Evolutionary conservation across 30 jellyfish, hydroid and myxozoan species (phyloP).

Genomic region (Nemopilema nomurai): DNA sequence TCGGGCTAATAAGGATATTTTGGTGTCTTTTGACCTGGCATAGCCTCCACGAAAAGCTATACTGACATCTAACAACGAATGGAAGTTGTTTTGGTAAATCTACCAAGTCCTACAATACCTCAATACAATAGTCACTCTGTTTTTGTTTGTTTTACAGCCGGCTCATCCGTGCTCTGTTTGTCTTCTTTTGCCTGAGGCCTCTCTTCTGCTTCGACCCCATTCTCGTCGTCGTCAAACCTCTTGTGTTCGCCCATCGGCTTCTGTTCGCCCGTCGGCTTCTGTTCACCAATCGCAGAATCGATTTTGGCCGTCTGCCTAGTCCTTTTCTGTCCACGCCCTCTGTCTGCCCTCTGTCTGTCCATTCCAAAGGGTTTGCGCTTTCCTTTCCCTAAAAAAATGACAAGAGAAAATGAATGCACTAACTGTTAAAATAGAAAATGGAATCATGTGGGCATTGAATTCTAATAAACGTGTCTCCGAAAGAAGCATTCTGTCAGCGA

Average conservation of each 20-base stretch:
- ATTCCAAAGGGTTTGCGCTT: background rate
- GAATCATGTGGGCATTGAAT: too few relatives aligned
- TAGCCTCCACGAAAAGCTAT: too few relatives aligned
- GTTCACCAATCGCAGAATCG: slow-evolving; percentile 15
- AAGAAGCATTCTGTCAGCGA: too few relatives aligned
- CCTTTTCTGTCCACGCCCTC: slow-evolving; percentile 8
- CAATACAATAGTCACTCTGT: slow-evolving; percentile 8
- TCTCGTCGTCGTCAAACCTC: slow-evolving; percentile 45
- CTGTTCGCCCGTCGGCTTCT: slow-evolving; percentile 15
- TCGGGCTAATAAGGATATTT: too few relatives aligned
- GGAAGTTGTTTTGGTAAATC: background rate
- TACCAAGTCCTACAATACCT: background rate
- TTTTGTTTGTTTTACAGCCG: slow-evolving; percentile 41
- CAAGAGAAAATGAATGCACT: background rate
- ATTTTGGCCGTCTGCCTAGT: slow-evolving; percentile 12
- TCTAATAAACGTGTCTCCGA: too few relatives aligned
- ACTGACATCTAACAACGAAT: too few relatives aligned
- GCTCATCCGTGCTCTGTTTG: slow-evolving; percentile 10
- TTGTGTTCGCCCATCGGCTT: slow-evolving; percentile 35
- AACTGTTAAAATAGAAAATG: too few relatives aligned
- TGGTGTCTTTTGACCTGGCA: too few relatives aligned
- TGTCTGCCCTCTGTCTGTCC: slow-evolving; percentile 9
- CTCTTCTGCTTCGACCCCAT: slow-evolving; percentile 10
- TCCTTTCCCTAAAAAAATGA: background rate
- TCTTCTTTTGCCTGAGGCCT: background rate